phyloP scores from a whole-genome alignment of 2,888 invertebrate species.

The Tenthredo notha region DNA sequence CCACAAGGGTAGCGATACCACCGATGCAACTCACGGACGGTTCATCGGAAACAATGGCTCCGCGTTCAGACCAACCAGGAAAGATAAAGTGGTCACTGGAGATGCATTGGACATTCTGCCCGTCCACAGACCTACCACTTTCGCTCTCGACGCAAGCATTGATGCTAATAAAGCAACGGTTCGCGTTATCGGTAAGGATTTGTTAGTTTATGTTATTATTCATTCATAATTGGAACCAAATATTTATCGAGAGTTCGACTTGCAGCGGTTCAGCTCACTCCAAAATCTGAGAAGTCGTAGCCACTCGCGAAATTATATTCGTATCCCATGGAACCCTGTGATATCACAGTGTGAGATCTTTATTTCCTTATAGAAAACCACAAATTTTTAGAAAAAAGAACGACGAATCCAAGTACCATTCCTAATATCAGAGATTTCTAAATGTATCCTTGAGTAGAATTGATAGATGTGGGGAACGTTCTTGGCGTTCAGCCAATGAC shows the following conservation, averaged over 20 bases:
- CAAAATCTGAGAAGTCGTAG: background rate
- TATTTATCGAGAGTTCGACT: background rate
- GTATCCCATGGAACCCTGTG: background rate
- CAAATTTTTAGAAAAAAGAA: background rate
- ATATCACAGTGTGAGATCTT: background rate
- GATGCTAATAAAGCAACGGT: conserved; percentile 79
- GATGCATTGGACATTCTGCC: conserved; percentile 83
- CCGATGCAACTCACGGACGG: conserved; percentile 69
- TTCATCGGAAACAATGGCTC: conserved; percentile 65
- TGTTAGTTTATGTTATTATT: background rate
- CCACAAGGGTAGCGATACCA: conserved; percentile 69
- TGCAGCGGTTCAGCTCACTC: background rate
- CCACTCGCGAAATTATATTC: background rate
- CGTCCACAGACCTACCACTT: conserved; percentile 81
- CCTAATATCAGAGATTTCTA: background rate
- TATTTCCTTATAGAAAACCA: background rate
- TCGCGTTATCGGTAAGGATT: conserved; percentile 78
- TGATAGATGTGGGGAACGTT: background rate
- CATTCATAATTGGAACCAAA: background rate
- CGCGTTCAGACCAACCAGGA: conserved; percentile 54
- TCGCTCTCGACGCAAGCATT: conserved; percentile 79
- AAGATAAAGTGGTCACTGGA: conserved; percentile 79
- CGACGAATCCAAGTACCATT: background rate
- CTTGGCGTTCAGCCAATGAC: background rate
- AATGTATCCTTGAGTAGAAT: background rate